These are phyloP conservation scores for Himantopus leucocephalus DNA, from an alignment of 2,113 vertebrate genomes.

Conservation along the genomic window DNA sequence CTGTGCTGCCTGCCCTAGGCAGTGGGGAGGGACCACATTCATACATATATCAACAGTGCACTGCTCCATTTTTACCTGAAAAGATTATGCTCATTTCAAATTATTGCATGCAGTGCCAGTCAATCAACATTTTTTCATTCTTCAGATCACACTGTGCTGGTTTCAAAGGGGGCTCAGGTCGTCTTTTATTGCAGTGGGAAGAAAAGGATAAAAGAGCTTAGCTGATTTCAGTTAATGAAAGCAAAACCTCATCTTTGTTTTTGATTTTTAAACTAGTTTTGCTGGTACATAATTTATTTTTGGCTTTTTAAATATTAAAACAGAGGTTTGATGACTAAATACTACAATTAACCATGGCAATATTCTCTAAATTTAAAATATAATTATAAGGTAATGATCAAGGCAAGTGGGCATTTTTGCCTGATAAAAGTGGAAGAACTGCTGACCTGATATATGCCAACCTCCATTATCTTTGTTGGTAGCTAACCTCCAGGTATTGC, in stretches of 20 bases:
- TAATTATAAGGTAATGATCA: conserved; percentile 34
- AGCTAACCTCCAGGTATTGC: conserved; percentile 38
- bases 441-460: conserved; percentile 3
- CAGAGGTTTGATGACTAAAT: not conserved
- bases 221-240: conserved; percentile 29
- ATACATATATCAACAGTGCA: not conserved
- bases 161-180: conserved; percentile 8
- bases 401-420: not conserved
- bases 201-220: conserved; percentile 5
- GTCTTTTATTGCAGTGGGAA: not conserved
- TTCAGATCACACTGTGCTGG: conserved; percentile 22
- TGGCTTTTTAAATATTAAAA: not conserved
- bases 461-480: not conserved
- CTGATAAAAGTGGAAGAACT: not conserved
- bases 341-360: not conserved
- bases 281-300: not conserved
- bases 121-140: conserved; percentile 31
- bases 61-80: not conserved
- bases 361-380: not conserved
- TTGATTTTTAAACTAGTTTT: not conserved
- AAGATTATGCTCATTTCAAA: conserved; percentile 42
- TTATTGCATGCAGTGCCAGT: conserved; percentile 28
- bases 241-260: not conserved
- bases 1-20: not conserved
- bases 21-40: not conserved